Evolutionary conservation across 2,113 vertebrate species (phyloP).

Genomic region (Podiceps cristatus): DNA sequence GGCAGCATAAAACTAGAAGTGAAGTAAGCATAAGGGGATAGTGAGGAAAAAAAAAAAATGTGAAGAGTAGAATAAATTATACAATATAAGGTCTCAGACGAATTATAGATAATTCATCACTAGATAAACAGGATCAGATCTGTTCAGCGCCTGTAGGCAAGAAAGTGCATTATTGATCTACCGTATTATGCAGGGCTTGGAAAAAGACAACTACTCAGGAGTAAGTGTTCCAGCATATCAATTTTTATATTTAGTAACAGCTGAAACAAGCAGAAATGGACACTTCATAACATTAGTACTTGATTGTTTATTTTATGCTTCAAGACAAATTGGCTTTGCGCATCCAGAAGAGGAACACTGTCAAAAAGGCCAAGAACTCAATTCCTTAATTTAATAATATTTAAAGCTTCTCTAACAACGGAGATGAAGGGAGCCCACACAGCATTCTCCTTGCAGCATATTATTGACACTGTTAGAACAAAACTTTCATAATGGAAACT

Average conservation of each 20-base stretch:
- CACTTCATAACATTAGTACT: conserved; percentile 42
- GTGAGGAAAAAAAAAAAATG: neutral
- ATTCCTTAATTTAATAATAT: conserved; percentile 37
- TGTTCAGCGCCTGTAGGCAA: neutral
- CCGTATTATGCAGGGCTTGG: conserved; percentile 6
- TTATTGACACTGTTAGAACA: neutral
- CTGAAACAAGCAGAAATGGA: conserved; percentile 64
- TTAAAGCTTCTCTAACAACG: conserved; percentile 17
- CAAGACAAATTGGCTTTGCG: conserved; percentile 26
- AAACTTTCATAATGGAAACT: neutral
- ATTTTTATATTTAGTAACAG: conserved; percentile 66
- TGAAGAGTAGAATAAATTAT: neutral
- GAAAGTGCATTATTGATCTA: conserved; percentile 51
- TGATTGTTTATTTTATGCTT: conserved; percentile 51
- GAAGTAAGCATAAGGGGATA: neutral
- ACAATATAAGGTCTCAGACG: neutral
- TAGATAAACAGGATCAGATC: conserved; percentile 47
- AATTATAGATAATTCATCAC: conserved; percentile 57
- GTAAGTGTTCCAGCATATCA: conserved; percentile 47
- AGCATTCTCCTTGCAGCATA: neutral
- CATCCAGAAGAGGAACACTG: conserved; percentile 19
- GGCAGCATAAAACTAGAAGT: neutral
- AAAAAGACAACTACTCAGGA: neutral
- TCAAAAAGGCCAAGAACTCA: conserved; percentile 42
- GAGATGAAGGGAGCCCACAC: neutral